Evolutionary conservation across 2,888 invertebrate species (phyloP).

Genomic region (Copidosoma aretas): DNA sequence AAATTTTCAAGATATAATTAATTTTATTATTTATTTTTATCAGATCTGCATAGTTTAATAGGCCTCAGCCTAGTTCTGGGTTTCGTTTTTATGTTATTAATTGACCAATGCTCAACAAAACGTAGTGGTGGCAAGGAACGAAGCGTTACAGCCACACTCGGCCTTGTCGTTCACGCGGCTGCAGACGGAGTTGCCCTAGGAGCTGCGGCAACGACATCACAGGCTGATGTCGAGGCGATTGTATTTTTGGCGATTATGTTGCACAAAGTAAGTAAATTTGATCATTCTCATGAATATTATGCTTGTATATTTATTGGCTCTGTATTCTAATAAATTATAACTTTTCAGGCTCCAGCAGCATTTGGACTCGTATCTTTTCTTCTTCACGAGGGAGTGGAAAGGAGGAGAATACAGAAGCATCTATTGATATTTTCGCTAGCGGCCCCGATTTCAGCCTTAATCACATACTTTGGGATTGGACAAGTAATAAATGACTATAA

Average conservation of each 20-base stretch:
- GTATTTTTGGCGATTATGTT: constrained; percentile 99
- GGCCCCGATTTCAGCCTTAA: constrained; percentile 86
- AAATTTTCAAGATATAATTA: not conserved
- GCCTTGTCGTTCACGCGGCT: constrained; percentile 98
- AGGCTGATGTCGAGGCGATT: constrained; percentile 95
- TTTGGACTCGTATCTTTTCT: constrained; percentile 98
- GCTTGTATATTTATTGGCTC: not conserved
- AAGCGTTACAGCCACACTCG: constrained; percentile 93
- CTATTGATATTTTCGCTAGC: constrained; percentile 90
- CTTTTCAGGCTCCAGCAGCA: constrained; percentile 87
- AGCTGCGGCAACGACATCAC: constrained; percentile 96
- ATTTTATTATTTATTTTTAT: constrained; percentile 39
- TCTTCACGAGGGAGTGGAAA: constrained; percentile 91
- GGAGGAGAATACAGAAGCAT: constrained; percentile 86
- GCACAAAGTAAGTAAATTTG: constrained; percentile 74
- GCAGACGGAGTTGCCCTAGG: constrained; percentile 98
- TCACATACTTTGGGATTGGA: constrained; percentile 93
- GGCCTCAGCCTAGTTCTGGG: constrained; percentile 93
- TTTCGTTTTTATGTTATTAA: constrained; percentile 96
- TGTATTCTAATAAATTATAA: constrained; percentile 6
- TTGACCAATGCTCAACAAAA: constrained; percentile 81
- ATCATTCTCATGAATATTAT: constrained; percentile 11
- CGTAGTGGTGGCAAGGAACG: constrained; percentile 71
- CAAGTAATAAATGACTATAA: constrained; percentile 61
- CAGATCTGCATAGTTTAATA: constrained; percentile 80